Conservation (phyloP, 2,888 invertebrate genomes). For the Willowsia nigromaculata region DNA sequence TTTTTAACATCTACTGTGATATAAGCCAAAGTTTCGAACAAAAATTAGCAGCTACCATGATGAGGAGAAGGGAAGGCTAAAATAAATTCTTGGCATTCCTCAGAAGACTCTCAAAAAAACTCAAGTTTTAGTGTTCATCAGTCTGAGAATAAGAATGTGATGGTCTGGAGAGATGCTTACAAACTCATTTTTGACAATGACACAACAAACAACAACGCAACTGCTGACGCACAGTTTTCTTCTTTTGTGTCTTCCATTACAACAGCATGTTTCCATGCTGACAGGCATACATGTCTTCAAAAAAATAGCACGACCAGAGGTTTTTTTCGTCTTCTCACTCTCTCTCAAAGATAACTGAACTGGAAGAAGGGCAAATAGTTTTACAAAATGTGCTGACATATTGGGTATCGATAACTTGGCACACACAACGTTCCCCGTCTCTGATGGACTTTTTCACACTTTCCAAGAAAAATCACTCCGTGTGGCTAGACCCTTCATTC, state of each 20-base stretch:
- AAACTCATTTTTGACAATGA: slow-evolving; percentile 37
- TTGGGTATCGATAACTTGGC: slow-evolving; percentile 2
- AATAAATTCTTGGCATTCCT: slow-evolving; percentile 58
- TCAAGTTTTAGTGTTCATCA: background rate
- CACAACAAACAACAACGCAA: background rate
- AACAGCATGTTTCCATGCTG: background rate
- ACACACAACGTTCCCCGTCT: background rate
- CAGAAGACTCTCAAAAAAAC: background rate
- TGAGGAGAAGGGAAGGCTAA: background rate
- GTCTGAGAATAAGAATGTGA: background rate
- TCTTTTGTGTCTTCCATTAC: background rate
- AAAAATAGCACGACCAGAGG: background rate
- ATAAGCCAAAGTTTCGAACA: background rate
- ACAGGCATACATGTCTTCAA: background rate
- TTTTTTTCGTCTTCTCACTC: background rate
- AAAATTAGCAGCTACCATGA: background rate
- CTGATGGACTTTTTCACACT: background rate
- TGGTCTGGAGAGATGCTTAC: background rate
- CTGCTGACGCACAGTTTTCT: slow-evolving; percentile 30
- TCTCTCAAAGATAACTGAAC: too few relatives aligned
- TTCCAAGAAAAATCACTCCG: background rate
- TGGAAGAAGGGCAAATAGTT: background rate
- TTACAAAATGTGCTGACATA: slow-evolving; percentile 5
- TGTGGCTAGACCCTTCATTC: background rate
- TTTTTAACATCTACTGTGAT: too few relatives aligned